Base-by-base conservation (phyloP, 1,140 invertebrate genomes). In the Paralvinella palmiformis region DNA sequence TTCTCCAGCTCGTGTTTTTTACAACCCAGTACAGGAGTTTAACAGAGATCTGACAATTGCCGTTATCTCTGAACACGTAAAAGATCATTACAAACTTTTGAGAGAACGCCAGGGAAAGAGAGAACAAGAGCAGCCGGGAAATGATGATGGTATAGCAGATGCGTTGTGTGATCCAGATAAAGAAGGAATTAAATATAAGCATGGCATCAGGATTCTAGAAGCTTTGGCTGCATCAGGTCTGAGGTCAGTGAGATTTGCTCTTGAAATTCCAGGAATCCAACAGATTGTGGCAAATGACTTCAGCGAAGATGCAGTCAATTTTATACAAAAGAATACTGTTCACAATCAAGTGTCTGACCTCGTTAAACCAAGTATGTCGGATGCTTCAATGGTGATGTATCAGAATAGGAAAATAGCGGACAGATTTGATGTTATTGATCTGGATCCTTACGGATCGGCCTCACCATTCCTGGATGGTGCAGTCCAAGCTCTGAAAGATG, bases 391-490 rank as follows among this genome's bases (percentile, higher is more conserved):
- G 52, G 63, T 75, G 15, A 79, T 80, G 81, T 75, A 95, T 70
- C 81, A 87, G 69, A 87, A 89, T 70, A 86, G 86, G 60, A 81
- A 81, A 61, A 72, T 74, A 10, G 75, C 83, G n/a, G 83, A 89
- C 60, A 84, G 86, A 37, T 97, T 96, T 80, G 86, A 96, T 76
- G 92, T 88, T 0, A 86, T 99, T 62, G 97, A 99, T 79, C 78
- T 99, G 36, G 97, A 99, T 83, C 97, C 97, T 0, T 99, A 99
- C 77, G 97, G 97, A 5, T 94, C 91, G 74, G 92, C 96, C 22
- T 88, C 91, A 2, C 87, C 86, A 55, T 99, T 99, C 81, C 82
- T 99, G 0, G 96, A 99, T 80, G 85, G 89, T 1, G 94, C 94
- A 0, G 88, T 99, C 27, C 85, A 87, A 68, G 69, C 78, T 59